Conservation (phyloP, 2,888 invertebrate species). For the Ichneumon xanthorius region DNA sequence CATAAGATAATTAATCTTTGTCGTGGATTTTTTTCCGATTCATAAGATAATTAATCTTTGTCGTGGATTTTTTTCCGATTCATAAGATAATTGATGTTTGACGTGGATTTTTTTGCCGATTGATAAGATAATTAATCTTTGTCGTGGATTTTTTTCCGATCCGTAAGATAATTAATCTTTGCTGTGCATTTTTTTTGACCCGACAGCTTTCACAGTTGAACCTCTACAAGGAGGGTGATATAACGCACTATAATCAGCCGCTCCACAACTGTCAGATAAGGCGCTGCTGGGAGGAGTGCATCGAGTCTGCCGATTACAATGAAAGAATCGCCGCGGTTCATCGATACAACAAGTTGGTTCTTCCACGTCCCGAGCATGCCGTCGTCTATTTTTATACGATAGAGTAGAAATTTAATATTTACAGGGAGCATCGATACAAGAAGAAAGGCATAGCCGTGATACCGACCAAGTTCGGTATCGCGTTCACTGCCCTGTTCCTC, state of each 20-base stretch:
- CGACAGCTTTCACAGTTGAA: constrained; percentile 88
- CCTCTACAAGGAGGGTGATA: constrained; percentile 92
- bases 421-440: constrained; percentile 91
- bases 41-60: constrained; percentile 11
- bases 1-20: background rate
- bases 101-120: background rate
- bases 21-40: background rate
- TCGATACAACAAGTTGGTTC: constrained; percentile 89
- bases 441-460: constrained; percentile 94
- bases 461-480: constrained; percentile 94
- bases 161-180: constrained; percentile 6
- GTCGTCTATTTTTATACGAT: background rate
- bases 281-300: constrained; percentile 93
- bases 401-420: constrained; percentile 72
- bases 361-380: background rate
- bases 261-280: constrained; percentile 90
- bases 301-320: constrained; percentile 88
- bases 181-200: constrained; percentile 3
- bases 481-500: constrained; percentile 91
- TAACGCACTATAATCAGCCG: constrained; percentile 92
- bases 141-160: background rate
- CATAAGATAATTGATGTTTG: background rate
- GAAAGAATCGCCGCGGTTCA: constrained; percentile 87
- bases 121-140: background rate
- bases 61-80: background rate